Evolutionary conservation across 2,888 invertebrate species (phyloP).

Genomic region (Meiosimyza platycephala): DNA sequence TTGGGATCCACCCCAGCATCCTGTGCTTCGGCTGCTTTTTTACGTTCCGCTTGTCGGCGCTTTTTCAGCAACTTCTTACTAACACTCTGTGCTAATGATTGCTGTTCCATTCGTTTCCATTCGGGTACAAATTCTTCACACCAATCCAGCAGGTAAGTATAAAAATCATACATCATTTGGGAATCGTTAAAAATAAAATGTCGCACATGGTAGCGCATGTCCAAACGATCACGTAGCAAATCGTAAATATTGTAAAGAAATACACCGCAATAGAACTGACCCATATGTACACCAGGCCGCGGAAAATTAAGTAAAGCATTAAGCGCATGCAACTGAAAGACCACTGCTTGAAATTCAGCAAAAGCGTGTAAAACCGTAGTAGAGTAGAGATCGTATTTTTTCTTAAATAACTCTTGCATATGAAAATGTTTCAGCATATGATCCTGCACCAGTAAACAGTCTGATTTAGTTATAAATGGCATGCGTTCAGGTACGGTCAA

Average conservation of each 20-base stretch:
- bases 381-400: conserved; percentile 62
- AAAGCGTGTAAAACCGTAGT: conserved; percentile 62
- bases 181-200: conserved; percentile 67
- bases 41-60: conserved; percentile 54
- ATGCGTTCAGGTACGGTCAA: conserved; percentile 55
- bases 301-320: conserved; percentile 75
- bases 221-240: conserved; percentile 72
- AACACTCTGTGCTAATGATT: conserved; percentile 43
- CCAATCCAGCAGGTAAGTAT: conserved; percentile 59
- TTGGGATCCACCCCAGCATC: conserved; percentile 51
- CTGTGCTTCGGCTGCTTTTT: conserved; percentile 43
- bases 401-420: conserved; percentile 63
- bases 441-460: conserved; percentile 61
- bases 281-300: conserved; percentile 71
- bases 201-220: conserved; percentile 70
- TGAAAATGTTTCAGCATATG: conserved; percentile 62
- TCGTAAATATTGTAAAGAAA: conserved; percentile 79
- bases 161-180: conserved; percentile 62
- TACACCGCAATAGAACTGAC: conserved; percentile 79
- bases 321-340: conserved; percentile 66
- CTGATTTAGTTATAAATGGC: conserved; percentile 57
- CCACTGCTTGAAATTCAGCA: conserved; percentile 65
- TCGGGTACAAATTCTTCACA: conserved; percentile 57
- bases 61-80: conserved; percentile 58
- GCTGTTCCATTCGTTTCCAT: conserved; percentile 50